These are phyloP conservation scores for Ceyx erithaca DNA, from an alignment of 2,797 vertebrate genomes.

Conservation along the genomic window DNA sequence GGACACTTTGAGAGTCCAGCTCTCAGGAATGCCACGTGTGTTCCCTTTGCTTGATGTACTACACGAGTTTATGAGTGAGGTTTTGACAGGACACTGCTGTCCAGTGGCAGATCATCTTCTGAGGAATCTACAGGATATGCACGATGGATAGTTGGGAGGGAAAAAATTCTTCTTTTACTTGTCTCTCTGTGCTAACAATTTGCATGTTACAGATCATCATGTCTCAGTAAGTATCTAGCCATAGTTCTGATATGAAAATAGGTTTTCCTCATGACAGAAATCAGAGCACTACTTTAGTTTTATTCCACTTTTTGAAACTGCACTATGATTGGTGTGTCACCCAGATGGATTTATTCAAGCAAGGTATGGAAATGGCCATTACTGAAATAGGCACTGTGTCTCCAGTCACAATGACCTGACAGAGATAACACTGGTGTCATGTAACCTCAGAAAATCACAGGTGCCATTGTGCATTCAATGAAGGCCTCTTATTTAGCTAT, in stretches of 20 bases:
- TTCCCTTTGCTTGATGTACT: not conserved
- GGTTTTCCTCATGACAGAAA: slow-evolving; percentile 17
- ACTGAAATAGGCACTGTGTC: slow-evolving; percentile 26
- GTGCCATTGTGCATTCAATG: not conserved
- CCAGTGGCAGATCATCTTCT: not conserved
- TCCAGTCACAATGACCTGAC: slow-evolving; percentile 19
- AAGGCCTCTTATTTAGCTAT: not conserved
- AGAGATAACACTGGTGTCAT: not conserved
- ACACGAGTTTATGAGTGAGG: not conserved
- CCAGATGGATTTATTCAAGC: slow-evolving; percentile 59
- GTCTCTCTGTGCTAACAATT: slow-evolving; percentile 10
- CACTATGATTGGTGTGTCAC: not conserved
- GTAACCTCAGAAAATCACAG: slow-evolving; percentile 4
- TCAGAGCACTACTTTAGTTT: slow-evolving; percentile 31
- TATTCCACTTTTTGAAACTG: slow-evolving; percentile 55
- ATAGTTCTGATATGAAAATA: slow-evolving; percentile 32
- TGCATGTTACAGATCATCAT: not conserved
- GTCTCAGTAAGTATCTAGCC: slow-evolving; percentile 4
- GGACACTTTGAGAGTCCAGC: not conserved
- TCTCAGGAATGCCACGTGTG: not conserved
- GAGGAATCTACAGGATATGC: not conserved
- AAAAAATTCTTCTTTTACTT: not conserved
- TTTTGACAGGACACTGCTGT: not conserved
- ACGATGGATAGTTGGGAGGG: not conserved
- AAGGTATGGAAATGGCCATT: slow-evolving; percentile 56